Evolutionary conservation across 2,888 invertebrate species (phyloP).

Genomic region (Ptilodon capucinus): DNA sequence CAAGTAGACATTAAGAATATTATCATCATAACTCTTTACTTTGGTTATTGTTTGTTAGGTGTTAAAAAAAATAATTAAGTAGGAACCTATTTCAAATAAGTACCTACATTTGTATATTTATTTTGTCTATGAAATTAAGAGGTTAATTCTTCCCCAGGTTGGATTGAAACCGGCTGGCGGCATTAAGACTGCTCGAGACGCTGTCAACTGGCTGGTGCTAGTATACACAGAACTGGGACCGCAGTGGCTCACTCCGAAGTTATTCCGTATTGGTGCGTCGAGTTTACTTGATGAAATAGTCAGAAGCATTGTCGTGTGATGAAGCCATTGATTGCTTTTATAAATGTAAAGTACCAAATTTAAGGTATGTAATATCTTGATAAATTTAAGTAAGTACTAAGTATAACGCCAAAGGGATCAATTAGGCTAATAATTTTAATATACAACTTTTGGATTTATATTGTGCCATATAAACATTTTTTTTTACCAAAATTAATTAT

Average conservation of each 20-base stretch:
- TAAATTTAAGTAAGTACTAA: too few relatives aligned
- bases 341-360: too few relatives aligned
- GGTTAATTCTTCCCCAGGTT: constrained; percentile 81
- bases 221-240: constrained; percentile 92
- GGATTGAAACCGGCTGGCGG: constrained; percentile 99
- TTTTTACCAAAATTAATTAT: not conserved
- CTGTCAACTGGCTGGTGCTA: constrained; percentile 92
- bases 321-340: not conserved
- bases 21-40: too few relatives aligned
- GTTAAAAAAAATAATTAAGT: too few relatives aligned
- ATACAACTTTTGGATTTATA: too few relatives aligned
- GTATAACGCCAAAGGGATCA: too few relatives aligned
- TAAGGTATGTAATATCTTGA: too few relatives aligned
- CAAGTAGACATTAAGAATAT: too few relatives aligned
- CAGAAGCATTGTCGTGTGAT: constrained; percentile 3
- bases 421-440: too few relatives aligned
- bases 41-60: too few relatives aligned
- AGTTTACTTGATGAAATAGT: constrained; percentile 92
- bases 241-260: constrained; percentile 90
- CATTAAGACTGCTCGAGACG: constrained; percentile 92
- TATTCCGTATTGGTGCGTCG: constrained; percentile 98
- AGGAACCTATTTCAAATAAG: too few relatives aligned
- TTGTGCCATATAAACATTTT: not conserved
- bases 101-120: too few relatives aligned
- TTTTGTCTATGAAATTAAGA: not conserved